Evolutionary conservation across 2,797 vertebrate species (phyloP).

Genomic region (Lepilemur septentrionalis): DNA sequence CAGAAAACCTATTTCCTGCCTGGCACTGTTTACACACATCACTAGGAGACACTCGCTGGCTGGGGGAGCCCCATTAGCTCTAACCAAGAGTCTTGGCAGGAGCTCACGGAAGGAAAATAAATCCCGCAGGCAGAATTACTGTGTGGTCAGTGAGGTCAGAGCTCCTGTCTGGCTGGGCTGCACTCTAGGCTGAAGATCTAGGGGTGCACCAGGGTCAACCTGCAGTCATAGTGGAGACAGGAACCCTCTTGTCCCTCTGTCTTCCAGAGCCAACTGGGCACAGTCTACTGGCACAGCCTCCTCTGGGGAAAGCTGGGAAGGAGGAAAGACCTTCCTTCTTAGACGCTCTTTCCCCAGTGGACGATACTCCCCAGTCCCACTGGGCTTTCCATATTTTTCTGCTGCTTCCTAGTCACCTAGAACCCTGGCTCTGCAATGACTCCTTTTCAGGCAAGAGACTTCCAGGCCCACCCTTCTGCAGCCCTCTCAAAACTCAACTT

Average conservation of each 20-base stretch:
- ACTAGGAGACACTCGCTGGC: slow-evolving; percentile 50
- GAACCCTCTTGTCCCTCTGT: neutral
- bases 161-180: slow-evolving; percentile 25
- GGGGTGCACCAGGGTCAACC: neutral
- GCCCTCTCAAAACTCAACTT: neutral
- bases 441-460: neutral
- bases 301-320: neutral
- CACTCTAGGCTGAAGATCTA: neutral
- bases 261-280: neutral
- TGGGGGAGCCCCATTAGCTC: slow-evolving; percentile 59
- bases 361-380: neutral
- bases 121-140: slow-evolving; percentile 46
- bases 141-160: slow-evolving; percentile 35
- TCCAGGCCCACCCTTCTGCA: neutral
- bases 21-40: slow-evolving; percentile 54
- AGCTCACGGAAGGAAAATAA: slow-evolving; percentile 51
- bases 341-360: neutral
- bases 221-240: neutral
- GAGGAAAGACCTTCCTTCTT: neutral
- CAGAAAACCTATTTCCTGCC: slow-evolving; percentile 66
- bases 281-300: neutral
- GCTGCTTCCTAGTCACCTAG: neutral
- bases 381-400: neutral
- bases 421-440: rapidly evolving
- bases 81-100: slow-evolving; percentile 68